Percentiles rank a stretch among this genome's conserved stretches.
Conservation (phyloP, 2,797 vertebrate genomes). For the Crocodylus rhombifer region DNA sequence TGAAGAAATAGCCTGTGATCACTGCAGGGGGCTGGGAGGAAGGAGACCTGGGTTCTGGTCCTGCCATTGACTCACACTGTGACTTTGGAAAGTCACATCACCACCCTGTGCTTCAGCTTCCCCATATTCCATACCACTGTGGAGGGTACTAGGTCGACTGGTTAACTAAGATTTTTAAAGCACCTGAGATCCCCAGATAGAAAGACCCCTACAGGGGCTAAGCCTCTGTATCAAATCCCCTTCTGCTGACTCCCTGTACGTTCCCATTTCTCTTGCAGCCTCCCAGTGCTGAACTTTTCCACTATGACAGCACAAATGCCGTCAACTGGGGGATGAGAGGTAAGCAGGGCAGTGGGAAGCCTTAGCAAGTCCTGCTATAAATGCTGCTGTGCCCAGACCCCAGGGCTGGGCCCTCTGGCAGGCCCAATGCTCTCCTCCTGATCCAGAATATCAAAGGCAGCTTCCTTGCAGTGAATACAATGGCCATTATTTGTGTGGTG, state of each 20-base stretch:
- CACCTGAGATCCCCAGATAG: neutral
- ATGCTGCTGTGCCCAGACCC: neutral
- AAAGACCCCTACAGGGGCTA: neutral
- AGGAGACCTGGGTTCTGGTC: neutral
- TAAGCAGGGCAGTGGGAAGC: conserved; percentile 48
- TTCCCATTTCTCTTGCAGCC: conserved; percentile 81
- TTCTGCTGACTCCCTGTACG: neutral
- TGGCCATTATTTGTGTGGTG: neutral
- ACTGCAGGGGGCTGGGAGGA: neutral
- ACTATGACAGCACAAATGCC: conserved; percentile 91
- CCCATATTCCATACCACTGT: neutral
- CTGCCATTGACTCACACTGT: rapidly evolving
- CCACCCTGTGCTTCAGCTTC: neutral
- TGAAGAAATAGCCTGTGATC: neutral
- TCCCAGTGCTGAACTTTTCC: conserved; percentile 94
- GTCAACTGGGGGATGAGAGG: conserved; percentile 96
- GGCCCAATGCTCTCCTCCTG: neutral
- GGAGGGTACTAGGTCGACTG: rapidly evolving
- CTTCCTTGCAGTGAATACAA: neutral
- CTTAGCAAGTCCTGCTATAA: no score
- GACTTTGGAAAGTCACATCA: neutral
- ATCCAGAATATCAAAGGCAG: neutral
- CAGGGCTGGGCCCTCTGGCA: neutral
- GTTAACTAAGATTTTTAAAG: neutral
- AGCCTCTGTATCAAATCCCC: neutral